Conservation (phyloP, 2,888 invertebrate genomes). For the Drosophila phalerata region DNA sequence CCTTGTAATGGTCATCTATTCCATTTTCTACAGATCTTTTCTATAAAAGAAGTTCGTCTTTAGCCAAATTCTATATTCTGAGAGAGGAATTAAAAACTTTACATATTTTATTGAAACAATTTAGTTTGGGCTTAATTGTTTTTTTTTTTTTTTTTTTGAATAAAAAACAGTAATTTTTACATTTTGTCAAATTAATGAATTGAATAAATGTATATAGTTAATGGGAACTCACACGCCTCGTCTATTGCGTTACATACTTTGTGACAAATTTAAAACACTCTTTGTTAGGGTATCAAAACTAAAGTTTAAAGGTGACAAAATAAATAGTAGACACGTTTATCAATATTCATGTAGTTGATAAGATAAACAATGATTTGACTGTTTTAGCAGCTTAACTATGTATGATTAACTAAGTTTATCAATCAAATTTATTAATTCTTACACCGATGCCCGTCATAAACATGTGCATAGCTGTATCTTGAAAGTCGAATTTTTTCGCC, state of each 20-base stretch:
- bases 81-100: no score
- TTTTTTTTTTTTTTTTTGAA: no score
- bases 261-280: neutral
- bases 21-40: no score
- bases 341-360: constrained; percentile 24
- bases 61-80: no score
- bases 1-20: neutral
- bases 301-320: constrained; percentile 16
- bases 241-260: neutral
- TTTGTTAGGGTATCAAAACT: neutral
- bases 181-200: neutral
- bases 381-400: constrained; percentile 6
- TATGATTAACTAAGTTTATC: neutral
- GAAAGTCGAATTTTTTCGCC: constrained; percentile 78
- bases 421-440: constrained; percentile 35
- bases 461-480: constrained; percentile 83
- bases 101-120: no score
- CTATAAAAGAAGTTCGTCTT: no score
- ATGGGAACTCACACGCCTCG: neutral
- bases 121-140: no score
- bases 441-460: constrained; percentile 82
- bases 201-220: neutral
- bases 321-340: neutral
- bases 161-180: no score
- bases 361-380: constrained; percentile 31